A percentile compares a stretch with the other conserved stretches of the same genome.
Evolutionary conservation across 2,797 vertebrate genomes (phyloP).

Genomic region (Myotis daubentonii): DNA sequence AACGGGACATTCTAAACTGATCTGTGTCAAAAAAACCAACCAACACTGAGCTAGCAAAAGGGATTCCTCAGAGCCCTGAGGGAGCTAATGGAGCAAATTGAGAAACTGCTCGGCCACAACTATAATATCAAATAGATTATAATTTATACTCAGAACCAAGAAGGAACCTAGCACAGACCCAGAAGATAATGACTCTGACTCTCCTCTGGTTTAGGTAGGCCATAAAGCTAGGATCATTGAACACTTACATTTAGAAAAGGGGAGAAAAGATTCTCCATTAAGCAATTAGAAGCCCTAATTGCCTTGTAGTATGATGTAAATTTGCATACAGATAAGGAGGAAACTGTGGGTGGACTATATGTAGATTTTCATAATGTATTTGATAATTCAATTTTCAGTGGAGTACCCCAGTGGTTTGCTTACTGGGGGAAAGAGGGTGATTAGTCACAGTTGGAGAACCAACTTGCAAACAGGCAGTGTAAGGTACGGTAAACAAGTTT

Average conservation of each 20-base stretch:
- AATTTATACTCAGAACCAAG: slow-evolving; percentile 36
- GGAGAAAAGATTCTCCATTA: slow-evolving; percentile 21
- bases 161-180: neutral
- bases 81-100: neutral
- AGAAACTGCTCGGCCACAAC: neutral
- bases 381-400: slow-evolving; percentile 42
- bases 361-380: slow-evolving; percentile 53
- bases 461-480: slow-evolving; percentile 36
- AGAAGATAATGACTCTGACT: neutral
- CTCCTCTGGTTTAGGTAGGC: neutral
- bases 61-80: neutral
- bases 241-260: neutral
- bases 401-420: slow-evolving; percentile 8
- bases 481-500: neutral
- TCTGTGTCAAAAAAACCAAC: neutral
- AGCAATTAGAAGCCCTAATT: slow-evolving; percentile 24
- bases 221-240: neutral
- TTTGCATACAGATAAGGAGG: slow-evolving; percentile 34
- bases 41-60: neutral
- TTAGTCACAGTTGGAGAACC: slow-evolving; percentile 25
- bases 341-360: neutral
- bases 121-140: slow-evolving; percentile 19
- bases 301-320: slow-evolving; percentile 42
- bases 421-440: neutral
- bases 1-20: neutral